These are phyloP conservation scores for Pseudocheirus occidentalis DNA, from an alignment of 2,797 vertebrate genomes.

Conservation along the genomic window DNA sequence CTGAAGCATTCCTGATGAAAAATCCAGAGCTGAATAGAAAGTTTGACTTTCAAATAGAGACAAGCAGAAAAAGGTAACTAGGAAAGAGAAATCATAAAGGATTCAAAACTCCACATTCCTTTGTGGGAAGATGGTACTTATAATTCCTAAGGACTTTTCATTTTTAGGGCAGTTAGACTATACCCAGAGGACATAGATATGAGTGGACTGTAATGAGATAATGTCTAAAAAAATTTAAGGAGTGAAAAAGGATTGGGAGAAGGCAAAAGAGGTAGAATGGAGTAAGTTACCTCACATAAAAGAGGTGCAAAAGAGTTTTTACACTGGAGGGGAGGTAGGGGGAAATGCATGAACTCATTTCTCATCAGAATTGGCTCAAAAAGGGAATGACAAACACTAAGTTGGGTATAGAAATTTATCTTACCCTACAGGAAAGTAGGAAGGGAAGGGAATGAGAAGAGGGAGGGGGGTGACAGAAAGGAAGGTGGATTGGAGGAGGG, in stretches of 20 bases:
- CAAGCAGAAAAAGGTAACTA: neutral
- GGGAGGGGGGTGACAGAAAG: neutral
- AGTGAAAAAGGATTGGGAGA: neutral
- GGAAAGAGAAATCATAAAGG: neutral
- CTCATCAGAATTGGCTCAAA: neutral
- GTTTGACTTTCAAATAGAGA: neutral
- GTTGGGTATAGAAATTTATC: neutral
- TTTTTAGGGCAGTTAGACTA: neutral
- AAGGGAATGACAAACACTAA: neutral
- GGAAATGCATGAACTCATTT: neutral
- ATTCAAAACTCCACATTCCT: neutral
- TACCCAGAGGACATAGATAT: neutral
- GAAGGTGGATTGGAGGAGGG: neutral
- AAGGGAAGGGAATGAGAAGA: neutral
- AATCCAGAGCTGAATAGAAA: neutral
- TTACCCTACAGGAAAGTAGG: neutral
- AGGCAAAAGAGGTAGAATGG: neutral
- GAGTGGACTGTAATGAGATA: neutral
- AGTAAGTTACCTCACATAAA: neutral
- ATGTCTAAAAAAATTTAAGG: neutral
- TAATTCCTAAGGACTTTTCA: neutral
- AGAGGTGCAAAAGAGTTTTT: neutral
- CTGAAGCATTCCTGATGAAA: neutral
- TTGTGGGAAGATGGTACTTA: neutral
- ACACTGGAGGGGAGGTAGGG: neutral